A percentile compares a stretch with the other conserved stretches of the same genome.
These are phyloP conservation scores for Isaurus tuberculatus DNA, from an alignment of 92 coral and sea anemone species.

Conservation along the genomic window DNA sequence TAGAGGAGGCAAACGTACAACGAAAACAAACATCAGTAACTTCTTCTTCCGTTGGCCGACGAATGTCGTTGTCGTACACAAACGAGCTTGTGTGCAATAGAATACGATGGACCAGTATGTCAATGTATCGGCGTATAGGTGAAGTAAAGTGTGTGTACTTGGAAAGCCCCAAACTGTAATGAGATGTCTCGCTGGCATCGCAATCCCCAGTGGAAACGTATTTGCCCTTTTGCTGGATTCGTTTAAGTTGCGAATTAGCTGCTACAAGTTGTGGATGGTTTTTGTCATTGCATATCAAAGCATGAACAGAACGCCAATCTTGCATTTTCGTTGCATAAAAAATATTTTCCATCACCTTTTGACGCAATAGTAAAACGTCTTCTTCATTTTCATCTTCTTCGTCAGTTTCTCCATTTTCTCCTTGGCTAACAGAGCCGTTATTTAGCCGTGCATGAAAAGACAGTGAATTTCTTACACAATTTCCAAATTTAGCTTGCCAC, in stretches of 20 bases:
- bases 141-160: constrained; percentile 89
- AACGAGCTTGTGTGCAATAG: constrained; percentile 30
- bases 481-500: constrained; percentile 73
- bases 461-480: constrained; percentile 57
- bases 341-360: constrained; percentile 65
- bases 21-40: constrained; percentile 77
- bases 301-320: constrained; percentile 48
- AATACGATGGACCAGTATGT: constrained; percentile 87
- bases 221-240: constrained; percentile 67
- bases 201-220: constrained; percentile 76
- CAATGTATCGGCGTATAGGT: constrained; percentile 94
- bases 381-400: constrained; percentile 22
- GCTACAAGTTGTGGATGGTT: constrained; percentile 82
- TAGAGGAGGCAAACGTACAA: constrained; percentile 67
- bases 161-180: constrained; percentile 64
- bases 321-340: constrained; percentile 40
- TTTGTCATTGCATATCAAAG: constrained; percentile 69
- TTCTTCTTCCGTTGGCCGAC: constrained; percentile 57
- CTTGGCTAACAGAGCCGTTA: background rate
- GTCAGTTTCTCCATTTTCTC: background rate
- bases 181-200: constrained; percentile 34
- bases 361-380: constrained; percentile 51
- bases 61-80: background rate
- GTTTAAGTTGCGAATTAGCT: constrained; percentile 65
- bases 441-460: constrained; percentile 24